phyloP scores from a whole-genome alignment of 2,113 vertebrate genomes.

The Epinephelus fuscoguttatus region DNA sequence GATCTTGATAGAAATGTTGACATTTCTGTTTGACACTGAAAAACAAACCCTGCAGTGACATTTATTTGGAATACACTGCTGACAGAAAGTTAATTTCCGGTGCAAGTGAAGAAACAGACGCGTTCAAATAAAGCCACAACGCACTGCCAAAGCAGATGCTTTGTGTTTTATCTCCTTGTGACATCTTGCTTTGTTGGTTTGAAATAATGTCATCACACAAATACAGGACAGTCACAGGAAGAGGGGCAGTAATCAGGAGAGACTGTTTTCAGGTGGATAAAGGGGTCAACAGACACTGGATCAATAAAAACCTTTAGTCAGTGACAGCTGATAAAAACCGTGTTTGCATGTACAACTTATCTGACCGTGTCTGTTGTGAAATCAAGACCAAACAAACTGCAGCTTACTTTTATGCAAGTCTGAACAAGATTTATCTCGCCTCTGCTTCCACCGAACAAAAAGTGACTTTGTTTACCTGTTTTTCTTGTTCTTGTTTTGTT shows the following conservation, averaged over 20 bases:
- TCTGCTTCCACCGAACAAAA: neutral
- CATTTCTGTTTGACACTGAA: neutral
- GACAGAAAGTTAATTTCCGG: slow-evolving; percentile 3
- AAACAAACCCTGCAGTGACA: neutral
- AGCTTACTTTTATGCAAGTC: neutral
- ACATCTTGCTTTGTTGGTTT: slow-evolving; percentile 4
- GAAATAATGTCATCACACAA: neutral
- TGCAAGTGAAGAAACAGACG: slow-evolving; percentile 4
- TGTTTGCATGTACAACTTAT: neutral
- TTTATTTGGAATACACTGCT: neutral
- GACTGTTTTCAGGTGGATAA: neutral
- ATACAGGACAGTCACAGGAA: neutral
- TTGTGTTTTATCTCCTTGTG: slow-evolving; percentile 1
- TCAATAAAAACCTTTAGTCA: slow-evolving; percentile 7
- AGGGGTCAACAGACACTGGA: neutral
- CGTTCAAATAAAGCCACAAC: neutral
- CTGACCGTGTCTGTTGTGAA: neutral
- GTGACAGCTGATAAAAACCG: neutral
- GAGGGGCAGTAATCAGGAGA: neutral
- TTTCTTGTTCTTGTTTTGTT: slow-evolving; percentile 4
- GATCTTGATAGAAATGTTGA: neutral
- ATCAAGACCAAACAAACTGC: neutral
- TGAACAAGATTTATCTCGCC: neutral
- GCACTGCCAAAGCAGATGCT: neutral
- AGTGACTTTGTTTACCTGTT: neutral